Evolutionary conservation across 2,797 vertebrate genomes (phyloP).

Genomic region (Tenualosa thibaudeaui): DNA sequence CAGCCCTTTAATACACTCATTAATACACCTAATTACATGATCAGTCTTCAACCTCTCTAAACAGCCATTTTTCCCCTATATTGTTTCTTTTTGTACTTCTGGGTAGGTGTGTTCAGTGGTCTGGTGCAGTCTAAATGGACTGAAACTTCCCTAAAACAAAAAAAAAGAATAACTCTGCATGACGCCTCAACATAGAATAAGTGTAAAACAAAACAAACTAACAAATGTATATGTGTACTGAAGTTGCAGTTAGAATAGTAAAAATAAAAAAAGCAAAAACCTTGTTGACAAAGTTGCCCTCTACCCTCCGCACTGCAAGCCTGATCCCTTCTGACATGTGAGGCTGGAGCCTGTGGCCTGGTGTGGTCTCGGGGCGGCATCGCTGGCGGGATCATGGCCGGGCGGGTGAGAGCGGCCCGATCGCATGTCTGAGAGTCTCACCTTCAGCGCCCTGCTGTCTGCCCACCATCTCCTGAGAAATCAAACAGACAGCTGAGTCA

Average conservation of each 20-base stretch:
- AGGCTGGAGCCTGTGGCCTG: not conserved
- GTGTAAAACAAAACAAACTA: not conserved
- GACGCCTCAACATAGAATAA: not conserved
- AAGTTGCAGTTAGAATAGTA: not conserved
- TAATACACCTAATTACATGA: too few relatives aligned
- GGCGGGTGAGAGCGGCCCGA: not conserved
- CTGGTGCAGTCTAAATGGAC: too few relatives aligned
- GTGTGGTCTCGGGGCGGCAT: not conserved
- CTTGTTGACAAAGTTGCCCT: not conserved
- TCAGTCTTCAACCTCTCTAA: too few relatives aligned
- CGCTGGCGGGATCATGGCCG: not conserved
- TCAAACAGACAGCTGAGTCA: slow-evolving; percentile 13
- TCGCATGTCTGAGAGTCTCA: not conserved
- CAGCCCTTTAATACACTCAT: too few relatives aligned
- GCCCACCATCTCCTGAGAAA: not conserved
- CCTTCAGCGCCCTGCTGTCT: slow-evolving; percentile 9
- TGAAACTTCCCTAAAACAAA: too few relatives aligned
- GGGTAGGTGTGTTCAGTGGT: too few relatives aligned
- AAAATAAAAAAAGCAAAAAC: not conserved
- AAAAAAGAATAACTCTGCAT: not conserved
- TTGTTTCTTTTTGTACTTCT: too few relatives aligned
- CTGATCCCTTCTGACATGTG: not conserved
- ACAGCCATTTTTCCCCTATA: too few relatives aligned
- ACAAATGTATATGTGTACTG: not conserved
- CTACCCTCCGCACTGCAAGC: not conserved